phyloP scores from a whole-genome alignment of 1,140 invertebrate species.

The Drosophila orosa region DNA sequence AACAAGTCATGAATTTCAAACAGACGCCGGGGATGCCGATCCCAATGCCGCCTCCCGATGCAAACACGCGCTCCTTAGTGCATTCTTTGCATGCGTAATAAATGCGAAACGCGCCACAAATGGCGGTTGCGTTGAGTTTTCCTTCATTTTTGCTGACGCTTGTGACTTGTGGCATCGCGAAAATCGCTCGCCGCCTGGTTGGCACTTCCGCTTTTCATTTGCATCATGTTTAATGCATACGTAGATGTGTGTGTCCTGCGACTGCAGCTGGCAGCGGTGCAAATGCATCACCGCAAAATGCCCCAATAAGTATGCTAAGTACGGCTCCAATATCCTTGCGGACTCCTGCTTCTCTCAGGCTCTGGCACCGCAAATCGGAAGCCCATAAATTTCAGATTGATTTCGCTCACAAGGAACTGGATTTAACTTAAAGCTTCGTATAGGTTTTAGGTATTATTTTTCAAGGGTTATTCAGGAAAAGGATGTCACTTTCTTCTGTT shows the following conservation, averaged over 20 bases:
- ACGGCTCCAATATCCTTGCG: conserved; percentile 38
- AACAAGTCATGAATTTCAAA: conserved; percentile 82
- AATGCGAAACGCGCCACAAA: conserved; percentile 48
- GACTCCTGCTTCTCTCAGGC: background rate
- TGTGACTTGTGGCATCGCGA: conserved; percentile 42
- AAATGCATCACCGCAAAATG: conserved; percentile 58
- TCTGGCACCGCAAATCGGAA: conserved; percentile 24
- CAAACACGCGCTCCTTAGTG: conserved; percentile 28
- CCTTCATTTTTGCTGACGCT: conserved; percentile 22
- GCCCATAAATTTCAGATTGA: conserved; percentile 69
- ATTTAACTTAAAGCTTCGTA: background rate
- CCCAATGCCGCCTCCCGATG: background rate
- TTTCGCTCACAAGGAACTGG: conserved; percentile 24
- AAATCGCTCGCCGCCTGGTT: conserved; percentile 49
- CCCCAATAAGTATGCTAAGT: conserved; percentile 78
- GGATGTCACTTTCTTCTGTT: background rate
- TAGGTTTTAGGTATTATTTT: no score
- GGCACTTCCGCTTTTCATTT: conserved; percentile 74
- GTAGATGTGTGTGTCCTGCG: conserved; percentile 33
- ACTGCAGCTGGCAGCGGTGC: conserved; percentile 6
- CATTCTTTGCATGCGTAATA: conserved; percentile 81
- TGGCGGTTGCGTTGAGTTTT: conserved; percentile 17
- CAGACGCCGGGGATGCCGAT: conserved; percentile 47
- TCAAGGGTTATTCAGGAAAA: background rate
- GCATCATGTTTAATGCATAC: conserved; percentile 60